These are phyloP conservation scores for Forbesichthys papilliferus DNA, from an alignment of 2,113 vertebrate species.

Conservation along the genomic window DNA sequence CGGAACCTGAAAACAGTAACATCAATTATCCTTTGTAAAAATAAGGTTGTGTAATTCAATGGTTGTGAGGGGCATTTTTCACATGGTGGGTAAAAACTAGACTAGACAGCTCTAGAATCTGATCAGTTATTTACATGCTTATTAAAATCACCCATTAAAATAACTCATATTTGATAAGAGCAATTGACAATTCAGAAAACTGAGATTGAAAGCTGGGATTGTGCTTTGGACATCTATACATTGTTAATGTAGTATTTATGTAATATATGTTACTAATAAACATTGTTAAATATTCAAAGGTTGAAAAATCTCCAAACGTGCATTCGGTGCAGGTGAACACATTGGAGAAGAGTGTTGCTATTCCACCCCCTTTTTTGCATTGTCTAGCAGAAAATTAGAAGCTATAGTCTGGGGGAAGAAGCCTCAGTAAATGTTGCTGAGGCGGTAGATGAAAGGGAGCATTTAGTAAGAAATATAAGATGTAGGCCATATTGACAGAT, in stretches of 20 bases:
- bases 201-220: not conserved
- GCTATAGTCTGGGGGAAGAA: not conserved
- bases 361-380: not conserved
- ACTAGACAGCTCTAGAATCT: not conserved
- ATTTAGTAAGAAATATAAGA: not conserved
- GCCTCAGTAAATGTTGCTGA: constrained; percentile 1
- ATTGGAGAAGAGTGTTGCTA: not conserved
- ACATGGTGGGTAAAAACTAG: not conserved
- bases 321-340: not conserved
- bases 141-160: constrained; percentile 4
- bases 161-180: constrained; percentile 1
- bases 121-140: not conserved
- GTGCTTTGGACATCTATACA: not conserved
- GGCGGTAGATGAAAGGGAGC: not conserved
- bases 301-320: not conserved
- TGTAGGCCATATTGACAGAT: not conserved
- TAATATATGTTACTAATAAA: not conserved
- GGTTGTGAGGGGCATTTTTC: not conserved
- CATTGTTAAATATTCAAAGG: not conserved
- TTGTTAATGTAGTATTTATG: not conserved
- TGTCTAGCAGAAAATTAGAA: not conserved
- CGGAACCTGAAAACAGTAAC: not conserved
- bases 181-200: not conserved
- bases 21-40: not conserved
- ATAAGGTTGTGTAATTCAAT: not conserved